Conservation (phyloP, 37 sponge, comb jelly and placozoan species). For the Hormiphora californensis region DNA sequence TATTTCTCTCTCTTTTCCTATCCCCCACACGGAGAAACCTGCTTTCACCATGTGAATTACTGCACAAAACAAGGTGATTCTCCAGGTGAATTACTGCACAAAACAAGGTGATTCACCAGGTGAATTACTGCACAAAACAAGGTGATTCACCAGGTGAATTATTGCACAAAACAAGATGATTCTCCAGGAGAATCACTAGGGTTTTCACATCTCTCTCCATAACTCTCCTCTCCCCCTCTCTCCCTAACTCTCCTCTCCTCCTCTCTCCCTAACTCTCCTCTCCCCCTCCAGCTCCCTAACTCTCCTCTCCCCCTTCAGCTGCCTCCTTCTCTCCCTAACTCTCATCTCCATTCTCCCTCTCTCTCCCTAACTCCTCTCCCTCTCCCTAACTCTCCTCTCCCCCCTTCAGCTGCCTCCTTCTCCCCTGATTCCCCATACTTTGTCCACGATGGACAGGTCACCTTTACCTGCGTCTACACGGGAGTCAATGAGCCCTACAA, state of each 20-base stretch:
- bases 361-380: neutral
- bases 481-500: neutral
- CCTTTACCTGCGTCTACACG: neutral
- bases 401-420: neutral
- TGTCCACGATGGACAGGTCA: neutral
- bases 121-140: no score
- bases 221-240: neutral
- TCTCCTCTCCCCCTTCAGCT: neutral
- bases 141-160: no score
- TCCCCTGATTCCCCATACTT: neutral
- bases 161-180: no score
- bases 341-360: neutral
- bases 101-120: no score
- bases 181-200: no score
- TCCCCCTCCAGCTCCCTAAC: neutral
- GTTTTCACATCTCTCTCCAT: neutral
- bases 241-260: neutral
- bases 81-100: no score
- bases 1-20: no score
- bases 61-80: no score
- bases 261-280: neutral
- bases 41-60: no score
- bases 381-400: neutral
- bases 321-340: neutral
- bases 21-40: no score